Base-by-base conservation (phyloP, 2,888 invertebrate genomes). In the Micoletzkya japonica region DNA sequence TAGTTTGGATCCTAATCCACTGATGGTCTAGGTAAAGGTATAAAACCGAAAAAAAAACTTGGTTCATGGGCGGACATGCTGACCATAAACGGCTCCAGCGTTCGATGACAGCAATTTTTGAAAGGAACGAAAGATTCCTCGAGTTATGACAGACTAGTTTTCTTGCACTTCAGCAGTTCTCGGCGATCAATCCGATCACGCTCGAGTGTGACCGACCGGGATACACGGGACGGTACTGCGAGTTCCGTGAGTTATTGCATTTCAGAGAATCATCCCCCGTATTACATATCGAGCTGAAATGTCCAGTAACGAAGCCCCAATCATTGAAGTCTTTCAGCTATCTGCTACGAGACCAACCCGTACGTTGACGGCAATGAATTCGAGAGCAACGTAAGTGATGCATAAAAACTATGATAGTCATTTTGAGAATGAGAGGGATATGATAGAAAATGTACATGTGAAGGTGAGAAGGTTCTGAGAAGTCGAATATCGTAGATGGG, bases 201-300 rank as follows among this genome's bases (percentile, higher is more conserved):
- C n/a, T 24, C 6, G 52, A 36, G 32, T 79, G 79, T 63, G 72
- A 72, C n/a, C 59, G 63, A 20, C 79, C 79, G 6, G 81, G 81
- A 52, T 80, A 77, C 72, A 80, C 80, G 39, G 81, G 81, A 70
- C 76, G 74, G 58, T 74, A 74, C 59, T 81, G 81, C 72, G 74
- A 76, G 57, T 76, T 71, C 69, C 81, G 78, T 79, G 36, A 72
- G 74, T 67, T n/a, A 37, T 24, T n/a, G n/a, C n/a, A n/a, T n/a
- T n/a, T n/a, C n/a, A n/a, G n/a, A n/a, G n/a, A n/a, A n/a, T n/a
- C n/a, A n/a, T n/a, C 17, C 39, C 39, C 39, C 17, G 39, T 39
- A 39, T 39, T 39, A 7, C 39, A 17, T 39, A 10, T 7, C 39
- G 17, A 10, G 39, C 7, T 7, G 10, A 7, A 39, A 14, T 20